Conservation (phyloP, 2,113 vertebrate genomes). For the Dicaeum eximium region DNA sequence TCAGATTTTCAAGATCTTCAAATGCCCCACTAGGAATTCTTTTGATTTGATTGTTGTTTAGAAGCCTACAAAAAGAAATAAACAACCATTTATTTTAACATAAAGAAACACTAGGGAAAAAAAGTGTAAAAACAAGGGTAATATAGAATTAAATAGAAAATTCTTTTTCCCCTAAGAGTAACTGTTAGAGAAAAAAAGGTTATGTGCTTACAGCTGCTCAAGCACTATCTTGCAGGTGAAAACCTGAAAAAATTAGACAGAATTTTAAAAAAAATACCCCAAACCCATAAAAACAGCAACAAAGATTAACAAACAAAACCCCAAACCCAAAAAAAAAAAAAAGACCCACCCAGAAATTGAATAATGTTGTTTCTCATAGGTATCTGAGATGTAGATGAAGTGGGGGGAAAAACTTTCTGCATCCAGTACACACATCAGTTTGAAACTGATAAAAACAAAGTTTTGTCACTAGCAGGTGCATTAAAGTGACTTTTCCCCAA, state of each 20-base stretch:
- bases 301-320: not conserved
- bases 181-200: not conserved
- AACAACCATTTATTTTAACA: not conserved
- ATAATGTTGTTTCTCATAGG: not conserved
- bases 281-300: not conserved
- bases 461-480: not conserved
- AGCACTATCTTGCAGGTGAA: not conserved
- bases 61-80: constrained; percentile 76
- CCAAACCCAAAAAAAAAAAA: not conserved
- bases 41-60: constrained; percentile 97
- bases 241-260: not conserved
- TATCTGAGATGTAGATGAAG: not conserved
- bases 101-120: not conserved
- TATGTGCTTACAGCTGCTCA: not conserved
- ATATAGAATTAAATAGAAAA: not conserved
- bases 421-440: not conserved
- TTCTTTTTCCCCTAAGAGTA: not conserved
- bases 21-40: constrained; percentile 88
- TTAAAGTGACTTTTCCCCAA: not conserved
- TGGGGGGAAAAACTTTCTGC: fast-evolving
- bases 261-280: not conserved
- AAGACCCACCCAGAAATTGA: not conserved
- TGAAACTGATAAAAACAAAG: not conserved
- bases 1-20: constrained; percentile 96
- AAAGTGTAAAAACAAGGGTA: not conserved